Conservation (phyloP, 2,113 vertebrate genomes). For the Scatophagus argus region DNA sequence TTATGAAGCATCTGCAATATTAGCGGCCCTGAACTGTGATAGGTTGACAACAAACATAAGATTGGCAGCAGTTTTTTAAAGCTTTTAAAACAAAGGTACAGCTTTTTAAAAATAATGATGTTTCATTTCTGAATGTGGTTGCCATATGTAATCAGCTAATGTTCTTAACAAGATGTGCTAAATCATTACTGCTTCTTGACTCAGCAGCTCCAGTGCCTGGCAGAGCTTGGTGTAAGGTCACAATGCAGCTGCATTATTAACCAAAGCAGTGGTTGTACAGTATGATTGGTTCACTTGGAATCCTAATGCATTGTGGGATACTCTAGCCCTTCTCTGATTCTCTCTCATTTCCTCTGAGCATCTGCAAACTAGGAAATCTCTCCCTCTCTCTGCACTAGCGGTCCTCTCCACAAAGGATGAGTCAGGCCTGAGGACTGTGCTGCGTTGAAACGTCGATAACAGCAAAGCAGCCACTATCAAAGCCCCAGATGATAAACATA, state of each 20-base stretch:
- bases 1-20: too few relatives aligned
- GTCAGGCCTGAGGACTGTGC: slow-evolving; percentile 18
- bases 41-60: too few relatives aligned
- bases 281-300: background rate
- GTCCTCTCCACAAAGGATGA: slow-evolving; percentile 26
- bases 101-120: background rate
- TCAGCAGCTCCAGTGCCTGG: slow-evolving; percentile 32
- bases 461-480: slow-evolving; percentile 28
- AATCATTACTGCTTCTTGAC: slow-evolving; percentile 40
- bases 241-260: slow-evolving; percentile 41
- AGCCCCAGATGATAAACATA: slow-evolving; percentile 14
- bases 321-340: slow-evolving; percentile 22
- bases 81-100: too few relatives aligned
- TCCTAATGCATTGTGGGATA: slow-evolving; percentile 53
- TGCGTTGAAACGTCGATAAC: slow-evolving; percentile 31
- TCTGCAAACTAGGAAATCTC: slow-evolving; percentile 19
- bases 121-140: background rate
- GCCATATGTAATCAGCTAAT: slow-evolving; percentile 24
- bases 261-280: background rate
- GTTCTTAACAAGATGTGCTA: slow-evolving; percentile 11
- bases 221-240: slow-evolving; percentile 54
- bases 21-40: background rate
- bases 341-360: background rate
- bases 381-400: background rate
- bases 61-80: too few relatives aligned